Evolutionary conservation across 2,113 vertebrate species (phyloP).

Genomic region (Craseonycteris thonglongyai): DNA sequence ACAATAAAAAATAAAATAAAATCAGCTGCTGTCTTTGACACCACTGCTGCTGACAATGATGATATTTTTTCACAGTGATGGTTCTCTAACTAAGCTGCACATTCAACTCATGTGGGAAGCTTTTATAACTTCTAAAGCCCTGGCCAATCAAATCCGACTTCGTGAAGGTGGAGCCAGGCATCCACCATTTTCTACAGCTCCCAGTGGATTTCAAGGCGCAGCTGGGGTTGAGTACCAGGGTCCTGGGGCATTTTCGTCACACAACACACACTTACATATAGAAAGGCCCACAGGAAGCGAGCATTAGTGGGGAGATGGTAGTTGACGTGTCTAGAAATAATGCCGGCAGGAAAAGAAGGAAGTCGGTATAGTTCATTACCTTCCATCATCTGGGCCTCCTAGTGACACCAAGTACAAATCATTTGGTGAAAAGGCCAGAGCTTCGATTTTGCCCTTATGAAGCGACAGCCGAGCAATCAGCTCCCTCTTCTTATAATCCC

Average conservation of each 20-base stretch:
- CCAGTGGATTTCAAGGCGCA: not conserved
- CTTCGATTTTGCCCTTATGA: conserved; percentile 90
- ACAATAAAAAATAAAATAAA: too few species aligned
- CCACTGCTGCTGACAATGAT: too few species aligned
- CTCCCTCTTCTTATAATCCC: conserved; percentile 83
- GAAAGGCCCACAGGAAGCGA: not conserved
- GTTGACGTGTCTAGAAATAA: not conserved
- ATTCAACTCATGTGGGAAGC: not conserved
- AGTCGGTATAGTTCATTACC: conserved; percentile 74
- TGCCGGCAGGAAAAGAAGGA: not conserved
- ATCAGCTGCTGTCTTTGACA: not conserved
- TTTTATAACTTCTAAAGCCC: not conserved
- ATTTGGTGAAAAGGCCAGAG: conserved; percentile 87
- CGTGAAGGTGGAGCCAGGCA: not conserved
- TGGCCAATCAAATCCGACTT: not conserved
- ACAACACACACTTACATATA: not conserved
- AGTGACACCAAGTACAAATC: conserved; percentile 89
- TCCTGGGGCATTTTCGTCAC: not conserved
- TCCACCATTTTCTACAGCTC: not conserved
- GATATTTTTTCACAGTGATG: not conserved
- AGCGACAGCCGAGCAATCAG: conserved; percentile 82
- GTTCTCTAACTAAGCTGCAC: not conserved
- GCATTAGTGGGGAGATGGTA: not conserved
- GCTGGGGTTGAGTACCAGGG: not conserved
- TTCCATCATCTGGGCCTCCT: conserved; percentile 90